Evolutionary conservation across 2,888 invertebrate species (phyloP).

Genomic region (Ophioninae sp.): DNA sequence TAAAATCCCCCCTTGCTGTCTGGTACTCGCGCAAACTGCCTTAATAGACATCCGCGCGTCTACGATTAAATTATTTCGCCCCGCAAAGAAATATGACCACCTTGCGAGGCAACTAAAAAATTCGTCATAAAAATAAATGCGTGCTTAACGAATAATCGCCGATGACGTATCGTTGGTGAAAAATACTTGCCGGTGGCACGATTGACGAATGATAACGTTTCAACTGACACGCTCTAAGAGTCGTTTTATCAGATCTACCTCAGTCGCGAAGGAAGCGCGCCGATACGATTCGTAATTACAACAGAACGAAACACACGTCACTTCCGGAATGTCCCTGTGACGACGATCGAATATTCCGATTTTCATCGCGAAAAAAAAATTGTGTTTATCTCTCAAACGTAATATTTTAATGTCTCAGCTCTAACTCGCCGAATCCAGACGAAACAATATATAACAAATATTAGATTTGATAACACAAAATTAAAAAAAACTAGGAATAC

Average conservation of each 20-base stretch:
- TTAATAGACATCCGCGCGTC: neutral
- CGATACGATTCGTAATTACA: neutral
- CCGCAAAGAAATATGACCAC: neutral
- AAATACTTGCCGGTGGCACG: neutral
- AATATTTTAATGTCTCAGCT: neutral
- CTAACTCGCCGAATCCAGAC: neutral
- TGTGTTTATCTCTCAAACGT: neutral
- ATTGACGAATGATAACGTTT: neutral
- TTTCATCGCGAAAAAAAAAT: neutral
- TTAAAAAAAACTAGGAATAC: too few relatives aligned
- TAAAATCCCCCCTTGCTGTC: neutral
- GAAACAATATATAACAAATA: neutral
- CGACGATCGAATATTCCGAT: neutral
- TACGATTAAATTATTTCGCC: neutral
- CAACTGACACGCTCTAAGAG: neutral
- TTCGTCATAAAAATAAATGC: neutral
- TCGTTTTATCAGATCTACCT: neutral
- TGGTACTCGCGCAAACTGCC: neutral
- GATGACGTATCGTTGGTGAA: neutral
- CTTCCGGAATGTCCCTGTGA: neutral
- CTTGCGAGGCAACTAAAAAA: neutral
- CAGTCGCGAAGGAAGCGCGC: neutral
- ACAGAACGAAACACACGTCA: neutral
- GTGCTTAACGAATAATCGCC: neutral
- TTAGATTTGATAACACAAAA: too few relatives aligned